Evolutionary conservation across 2,888 invertebrate species (phyloP), one percentile per base, ranked within the genome.

Genomic region (Camptogramma bilineatum): DNA sequence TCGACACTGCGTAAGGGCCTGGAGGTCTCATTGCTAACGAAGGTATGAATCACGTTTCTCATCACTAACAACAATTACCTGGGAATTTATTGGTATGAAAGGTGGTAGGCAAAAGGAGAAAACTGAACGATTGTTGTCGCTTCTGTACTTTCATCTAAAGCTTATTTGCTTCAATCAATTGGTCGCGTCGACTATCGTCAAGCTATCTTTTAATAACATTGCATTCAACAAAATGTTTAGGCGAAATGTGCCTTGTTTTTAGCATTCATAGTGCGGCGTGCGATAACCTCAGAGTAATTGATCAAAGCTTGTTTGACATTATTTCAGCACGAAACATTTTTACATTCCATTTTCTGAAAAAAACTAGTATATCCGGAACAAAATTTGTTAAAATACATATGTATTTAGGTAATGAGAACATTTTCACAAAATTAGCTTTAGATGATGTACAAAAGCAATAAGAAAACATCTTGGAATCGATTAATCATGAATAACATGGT

Each of bases 11-110:
- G 76, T 76, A 83, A 91, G 90, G 90, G 76, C 88, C 84, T 79
- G 91, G 91, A 84, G 89, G 88, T 82, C 92, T 93, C 81, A 91
- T 93, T 85, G 89, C 87, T 88, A 90, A 91, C 77, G 92, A 93
- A 93, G 93, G 93, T 93, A 93, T 87, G 73, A 60, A 19, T 48
- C 47, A 55, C 60, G 46, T 34, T 28, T 48, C 52, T 34, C 52
- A 55, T 61, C 44, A 56, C 34, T 65, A 52, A 64, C 50, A 3
- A 55, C 50, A 50, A 62, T 5, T 28, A 44, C 34, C 18, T 44
- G 52, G 34, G 55, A 21, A 48, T 50, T 9, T 19, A 9, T 19
- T 28, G 7, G 7, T 28, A 28, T 47, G 31, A 24, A 50, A 0
- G 50, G 50, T 24, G n/a, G 50, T 18, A 50, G 50, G 17, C 9